phyloP scores from a whole-genome alignment of 2,797 vertebrate species.

The Labeo calbasu region DNA sequence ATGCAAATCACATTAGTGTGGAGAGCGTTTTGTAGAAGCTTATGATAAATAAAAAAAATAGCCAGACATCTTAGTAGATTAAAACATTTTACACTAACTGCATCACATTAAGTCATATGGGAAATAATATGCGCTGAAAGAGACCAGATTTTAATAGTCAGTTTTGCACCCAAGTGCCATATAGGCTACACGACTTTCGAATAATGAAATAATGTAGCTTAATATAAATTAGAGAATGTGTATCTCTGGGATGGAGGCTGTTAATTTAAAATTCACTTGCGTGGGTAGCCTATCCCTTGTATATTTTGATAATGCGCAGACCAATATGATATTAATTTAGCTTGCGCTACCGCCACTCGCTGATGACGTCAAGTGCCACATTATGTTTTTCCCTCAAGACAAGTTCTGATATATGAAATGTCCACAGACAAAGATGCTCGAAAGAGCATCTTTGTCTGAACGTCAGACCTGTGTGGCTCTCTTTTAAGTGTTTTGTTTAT shows the following conservation, averaged over 20 bases:
- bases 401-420: background rate
- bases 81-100: background rate
- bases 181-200: background rate
- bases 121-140: background rate
- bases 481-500: conserved; percentile 21
- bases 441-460: background rate
- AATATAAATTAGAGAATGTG: background rate
- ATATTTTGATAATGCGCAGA: background rate
- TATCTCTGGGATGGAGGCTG: background rate
- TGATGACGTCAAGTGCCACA: background rate
- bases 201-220: background rate
- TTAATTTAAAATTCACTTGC: background rate
- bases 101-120: background rate
- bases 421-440: background rate
- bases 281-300: background rate
- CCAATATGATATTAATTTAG: background rate
- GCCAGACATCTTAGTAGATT: background rate
- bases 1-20: background rate
- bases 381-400: background rate
- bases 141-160: background rate
- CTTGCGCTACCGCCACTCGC: background rate
- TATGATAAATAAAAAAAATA: background rate
- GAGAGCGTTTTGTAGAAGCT: background rate
- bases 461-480: background rate
- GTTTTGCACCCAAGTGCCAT: background rate